Evolutionary conservation across 2,888 invertebrate genomes (phyloP), one percentile per base, ranked within the genome.

Genomic region (Rhagium mordax): DNA sequence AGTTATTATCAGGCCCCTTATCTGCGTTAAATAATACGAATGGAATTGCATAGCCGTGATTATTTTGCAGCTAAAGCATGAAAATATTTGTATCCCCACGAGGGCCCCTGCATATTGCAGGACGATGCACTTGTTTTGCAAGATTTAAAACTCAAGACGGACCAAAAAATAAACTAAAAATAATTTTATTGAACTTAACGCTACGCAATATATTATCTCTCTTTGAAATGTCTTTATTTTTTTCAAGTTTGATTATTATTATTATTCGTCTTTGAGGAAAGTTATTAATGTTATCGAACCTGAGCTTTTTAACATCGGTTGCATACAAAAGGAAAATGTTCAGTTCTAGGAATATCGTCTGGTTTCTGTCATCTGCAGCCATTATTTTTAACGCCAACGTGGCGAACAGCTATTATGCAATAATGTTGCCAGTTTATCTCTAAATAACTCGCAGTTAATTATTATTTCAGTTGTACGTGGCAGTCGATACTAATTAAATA

Each of bases 61-160:
- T 70, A 21, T 70, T 71, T 70, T 57, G 57, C 75, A 60, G 65
- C 67, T 64, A 29, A 70, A 68, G 70, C 72, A 59, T 74, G 72
- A 71, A 76, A 75, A 74, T 75, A 77, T 75, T 74, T 65, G 71
- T 64, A 78, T 78, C 83, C 81, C 79, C 78, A 78, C 68, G 69
- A 80, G 81, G 82, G 81, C 83, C 78, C 74, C 79, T 79, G 71
- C 78, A 78, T 72, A 74, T 71, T 81, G 79, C 84, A 84, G 85
- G 85, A 81, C 84, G 85, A 85, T 85, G 85, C 85, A 85, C 85
- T 85, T 85, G 85, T 85, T 85, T 85, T 84, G 82, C 79, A 80
- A 82, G 82, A 84, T 84, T 84, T 81, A 82, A 84, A 81, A 78
- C 78, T 77, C 81, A 81, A 83, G 78, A 78, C 75, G 70, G 77